A percentile compares a stretch with the other conserved stretches of the same genome.
Evolutionary conservation across 92 coral and sea anemone species (phyloP).

Genomic region (Epizoanthus illoricatus): DNA sequence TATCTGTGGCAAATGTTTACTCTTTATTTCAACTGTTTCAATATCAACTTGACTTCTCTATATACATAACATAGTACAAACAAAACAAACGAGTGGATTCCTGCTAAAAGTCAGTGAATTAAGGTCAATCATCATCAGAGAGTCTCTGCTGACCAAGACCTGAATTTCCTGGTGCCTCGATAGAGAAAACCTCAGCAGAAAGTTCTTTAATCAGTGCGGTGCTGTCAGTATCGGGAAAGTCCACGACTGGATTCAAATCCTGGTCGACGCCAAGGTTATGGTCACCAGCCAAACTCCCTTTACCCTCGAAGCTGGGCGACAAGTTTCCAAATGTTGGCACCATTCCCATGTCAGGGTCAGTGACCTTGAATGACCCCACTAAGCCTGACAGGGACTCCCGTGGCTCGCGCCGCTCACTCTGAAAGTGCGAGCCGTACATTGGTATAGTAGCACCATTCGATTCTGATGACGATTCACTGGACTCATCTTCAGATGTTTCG

Average conservation of each 20-base stretch:
- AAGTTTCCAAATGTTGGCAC: conserved; percentile 65
- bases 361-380: conserved; percentile 46
- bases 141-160: conserved; percentile 66
- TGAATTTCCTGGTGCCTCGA: conserved; percentile 67
- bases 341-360: conserved; percentile 57
- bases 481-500: conserved; percentile 19
- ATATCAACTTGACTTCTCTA: not conserved
- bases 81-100: not conserved
- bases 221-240: conserved; percentile 88
- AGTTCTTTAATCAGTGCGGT: conserved; percentile 84
- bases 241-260: conserved; percentile 73
- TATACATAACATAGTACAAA: not conserved
- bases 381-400: conserved; percentile 7
- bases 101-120: not conserved
- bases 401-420: not conserved
- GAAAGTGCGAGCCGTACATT: conserved; percentile 5
- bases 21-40: too few relatives aligned
- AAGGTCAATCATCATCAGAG: conserved; percentile 64
- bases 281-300: conserved; percentile 46
- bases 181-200: conserved; percentile 86
- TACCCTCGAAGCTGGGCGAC: conserved; percentile 69
- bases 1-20: too few relatives aligned
- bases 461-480: conserved; percentile 41
- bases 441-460: conserved; percentile 28
- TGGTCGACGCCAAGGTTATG: conserved; percentile 62